Evolutionary conservation across 1,140 invertebrate genomes (phyloP).

Genomic region (Heliconius nattereri): DNA sequence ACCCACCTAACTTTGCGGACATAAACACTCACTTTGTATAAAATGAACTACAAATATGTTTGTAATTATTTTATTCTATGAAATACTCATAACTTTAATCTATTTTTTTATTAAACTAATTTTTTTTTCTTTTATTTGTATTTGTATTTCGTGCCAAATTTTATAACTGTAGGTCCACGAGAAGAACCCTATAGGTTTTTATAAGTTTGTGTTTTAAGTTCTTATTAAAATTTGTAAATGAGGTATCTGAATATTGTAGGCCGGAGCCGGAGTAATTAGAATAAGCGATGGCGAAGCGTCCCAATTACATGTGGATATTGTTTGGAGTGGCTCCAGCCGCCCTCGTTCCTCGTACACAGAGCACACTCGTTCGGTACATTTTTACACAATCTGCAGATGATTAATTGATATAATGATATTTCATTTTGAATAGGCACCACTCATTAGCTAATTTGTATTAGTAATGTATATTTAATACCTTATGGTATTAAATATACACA

Average conservation of each 20-base stretch:
- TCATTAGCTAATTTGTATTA: neutral
- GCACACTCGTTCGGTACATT: constrained; percentile 13
- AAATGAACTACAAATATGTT: too few relatives aligned
- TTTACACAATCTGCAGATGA: neutral
- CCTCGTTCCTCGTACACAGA: constrained; percentile 23
- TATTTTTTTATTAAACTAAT: too few relatives aligned
- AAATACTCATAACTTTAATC: too few relatives aligned
- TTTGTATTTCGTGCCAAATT: too few relatives aligned
- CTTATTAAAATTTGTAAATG: neutral
- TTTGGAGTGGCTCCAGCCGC: constrained; percentile 38
- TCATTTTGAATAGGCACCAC: neutral
- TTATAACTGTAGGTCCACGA: too few relatives aligned
- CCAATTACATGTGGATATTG: constrained; percentile 17
- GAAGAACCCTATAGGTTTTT: too few relatives aligned
- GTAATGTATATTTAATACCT: neutral
- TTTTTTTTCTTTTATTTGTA: too few relatives aligned
- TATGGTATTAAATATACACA: neutral
- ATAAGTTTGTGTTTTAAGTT: too few relatives aligned
- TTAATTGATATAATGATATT: neutral
- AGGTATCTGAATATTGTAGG: neutral
- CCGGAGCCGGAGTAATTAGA: constrained; percentile 15
- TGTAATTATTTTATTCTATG: too few relatives aligned
- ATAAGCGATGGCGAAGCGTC: constrained; percentile 3
- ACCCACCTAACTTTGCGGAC: too few relatives aligned
- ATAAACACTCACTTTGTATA: too few relatives aligned